Percentiles rank a stretch among this genome's conserved stretches.
Conservation (phyloP, 2,797 vertebrate species). For the Pipistrellus pipistrellus region DNA sequence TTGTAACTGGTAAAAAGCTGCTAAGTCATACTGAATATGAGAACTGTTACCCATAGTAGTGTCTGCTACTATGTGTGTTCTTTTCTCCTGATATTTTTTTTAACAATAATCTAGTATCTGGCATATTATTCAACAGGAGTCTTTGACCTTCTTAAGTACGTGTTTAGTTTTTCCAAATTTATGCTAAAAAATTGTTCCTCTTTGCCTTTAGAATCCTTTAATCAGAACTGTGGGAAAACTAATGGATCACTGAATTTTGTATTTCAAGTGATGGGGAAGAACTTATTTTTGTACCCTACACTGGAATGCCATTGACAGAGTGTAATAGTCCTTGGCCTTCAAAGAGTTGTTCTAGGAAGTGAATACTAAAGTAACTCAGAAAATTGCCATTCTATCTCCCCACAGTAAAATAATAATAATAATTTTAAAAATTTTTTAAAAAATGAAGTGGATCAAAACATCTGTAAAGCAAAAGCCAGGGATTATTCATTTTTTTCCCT, state of each 20-base stretch:
- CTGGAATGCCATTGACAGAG: neutral
- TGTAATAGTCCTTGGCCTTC: neutral
- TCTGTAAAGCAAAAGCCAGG: slow-evolving; percentile 45
- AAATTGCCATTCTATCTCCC: neutral
- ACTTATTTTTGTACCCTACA: neutral
- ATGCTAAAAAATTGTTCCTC: neutral
- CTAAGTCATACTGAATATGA: neutral
- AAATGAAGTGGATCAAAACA: slow-evolving; percentile 54
- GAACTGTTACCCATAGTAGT: neutral
- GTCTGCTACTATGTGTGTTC: neutral
- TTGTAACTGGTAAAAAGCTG: neutral
- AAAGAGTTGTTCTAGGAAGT: neutral
- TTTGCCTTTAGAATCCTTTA: slow-evolving; percentile 3
- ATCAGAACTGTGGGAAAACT: neutral
- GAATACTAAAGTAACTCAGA: neutral
- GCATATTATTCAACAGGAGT: neutral
- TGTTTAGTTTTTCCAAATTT: slow-evolving; percentile 32
- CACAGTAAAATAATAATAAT: slow-evolving; percentile 31
- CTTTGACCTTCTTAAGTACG: slow-evolving; percentile 19
- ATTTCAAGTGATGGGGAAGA: neutral
- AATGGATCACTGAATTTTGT: neutral
- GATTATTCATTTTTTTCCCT: slow-evolving; percentile 60
- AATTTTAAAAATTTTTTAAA: too few relatives aligned
- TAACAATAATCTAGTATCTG: neutral
- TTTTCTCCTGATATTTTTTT: slow-evolving; percentile 26